phyloP scores from a whole-genome alignment of 2,797 vertebrate species.

The Muraenolepis orangiensis region DNA sequence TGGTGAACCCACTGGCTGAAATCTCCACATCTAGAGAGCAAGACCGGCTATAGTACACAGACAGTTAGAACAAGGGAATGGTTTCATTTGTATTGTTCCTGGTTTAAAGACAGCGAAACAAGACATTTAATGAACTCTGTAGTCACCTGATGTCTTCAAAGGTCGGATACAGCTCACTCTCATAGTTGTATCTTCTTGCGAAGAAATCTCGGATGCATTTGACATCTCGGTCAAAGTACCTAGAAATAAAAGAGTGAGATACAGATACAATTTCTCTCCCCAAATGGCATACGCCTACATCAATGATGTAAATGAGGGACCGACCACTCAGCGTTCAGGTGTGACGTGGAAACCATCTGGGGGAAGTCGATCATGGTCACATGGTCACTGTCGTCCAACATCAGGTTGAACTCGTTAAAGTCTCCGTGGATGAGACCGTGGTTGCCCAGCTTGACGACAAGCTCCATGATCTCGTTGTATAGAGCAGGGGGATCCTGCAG shows the following conservation, averaged over 20 bases:
- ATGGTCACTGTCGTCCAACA: constrained; percentile 87
- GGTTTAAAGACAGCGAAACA: background rate
- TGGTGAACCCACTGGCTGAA: constrained; percentile 89
- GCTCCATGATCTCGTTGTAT: constrained; percentile 94
- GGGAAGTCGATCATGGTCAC: constrained; percentile 98
- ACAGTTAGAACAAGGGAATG: background rate
- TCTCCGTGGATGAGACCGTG: constrained; percentile 96
- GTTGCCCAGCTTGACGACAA: constrained; percentile 91
- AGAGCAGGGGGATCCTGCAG: constrained; percentile 84
- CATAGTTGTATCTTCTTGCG: constrained; percentile 83
- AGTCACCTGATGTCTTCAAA: constrained; percentile 89
- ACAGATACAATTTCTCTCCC: background rate
- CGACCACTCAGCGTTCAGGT: constrained; percentile 93
- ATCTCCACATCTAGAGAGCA: constrained; percentile 87
- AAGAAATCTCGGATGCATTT: constrained; percentile 94
- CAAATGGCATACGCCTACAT: background rate
- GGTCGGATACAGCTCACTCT: constrained; percentile 91
- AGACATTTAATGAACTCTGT: background rate
- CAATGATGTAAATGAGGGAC: constrained; percentile 4
- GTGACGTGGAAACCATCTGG: constrained; percentile 97
- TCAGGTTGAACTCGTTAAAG: constrained; percentile 97
- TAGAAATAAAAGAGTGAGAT: constrained; percentile 45
- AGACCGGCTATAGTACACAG: constrained; percentile 70
- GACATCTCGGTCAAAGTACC: constrained; percentile 98
- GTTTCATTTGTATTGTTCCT: background rate